A percentile compares a stretch with the other conserved stretches of the same genome.
phyloP scores from a whole-genome alignment of 2,888 invertebrate genomes.

The Criorhina ranunculi region DNA sequence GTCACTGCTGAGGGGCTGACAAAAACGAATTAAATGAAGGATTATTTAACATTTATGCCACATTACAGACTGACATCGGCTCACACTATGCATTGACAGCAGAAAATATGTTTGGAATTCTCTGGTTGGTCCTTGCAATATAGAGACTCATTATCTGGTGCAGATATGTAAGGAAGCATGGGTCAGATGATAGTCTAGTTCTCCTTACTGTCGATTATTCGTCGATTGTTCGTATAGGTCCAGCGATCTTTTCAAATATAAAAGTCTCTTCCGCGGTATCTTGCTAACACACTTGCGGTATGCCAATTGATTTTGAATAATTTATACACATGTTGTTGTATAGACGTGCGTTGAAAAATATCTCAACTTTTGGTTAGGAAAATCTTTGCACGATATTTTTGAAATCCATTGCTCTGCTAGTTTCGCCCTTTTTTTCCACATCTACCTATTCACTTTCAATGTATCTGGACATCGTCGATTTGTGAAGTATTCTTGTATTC shows the following conservation, averaged over 20 bases:
- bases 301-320: constrained; percentile 6
- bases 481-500: constrained; percentile 7
- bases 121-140: no score
- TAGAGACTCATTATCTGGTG: no score
- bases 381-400: neutral
- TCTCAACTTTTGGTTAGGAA: neutral
- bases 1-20: no score
- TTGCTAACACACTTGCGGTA: neutral
- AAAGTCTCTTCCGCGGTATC: neutral
- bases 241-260: neutral
- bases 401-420: neutral
- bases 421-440: neutral
- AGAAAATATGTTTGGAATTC: no score
- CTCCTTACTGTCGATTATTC: no score
- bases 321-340: neutral
- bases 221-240: no score
- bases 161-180: no score
- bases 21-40: no score
- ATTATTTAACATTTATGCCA: no score
- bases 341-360: neutral
- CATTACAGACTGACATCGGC: no score
- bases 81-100: no score
- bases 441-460: constrained; percentile 28
- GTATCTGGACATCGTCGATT: constrained; percentile 44
- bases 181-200: no score